Percentiles rank a stretch among this genome's conserved stretches.
phyloP scores from a whole-genome alignment of 2,797 vertebrate species.

The Notoglanidium macrostoma region DNA sequence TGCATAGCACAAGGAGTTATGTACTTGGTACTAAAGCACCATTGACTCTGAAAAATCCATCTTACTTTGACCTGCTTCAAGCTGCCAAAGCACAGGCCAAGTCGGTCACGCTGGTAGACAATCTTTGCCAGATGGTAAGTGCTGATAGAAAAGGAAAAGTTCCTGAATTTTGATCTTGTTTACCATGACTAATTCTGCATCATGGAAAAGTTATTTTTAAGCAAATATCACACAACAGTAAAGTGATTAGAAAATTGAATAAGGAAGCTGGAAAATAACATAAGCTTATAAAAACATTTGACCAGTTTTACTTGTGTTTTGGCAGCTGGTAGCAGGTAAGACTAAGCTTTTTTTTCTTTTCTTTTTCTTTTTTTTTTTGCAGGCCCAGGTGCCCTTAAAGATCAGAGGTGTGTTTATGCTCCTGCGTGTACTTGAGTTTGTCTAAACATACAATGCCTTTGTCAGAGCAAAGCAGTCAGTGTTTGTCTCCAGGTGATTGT shows the following conservation, averaged over 20 bases:
- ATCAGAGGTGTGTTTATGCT: constrained; percentile 10
- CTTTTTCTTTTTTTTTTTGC: background rate
- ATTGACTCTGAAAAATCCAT: background rate
- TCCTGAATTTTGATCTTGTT: background rate
- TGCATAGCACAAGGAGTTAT: background rate
- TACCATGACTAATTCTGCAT: background rate
- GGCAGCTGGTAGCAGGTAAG: background rate
- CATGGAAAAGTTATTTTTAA: background rate
- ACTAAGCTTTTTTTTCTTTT: background rate
- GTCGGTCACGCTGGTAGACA: background rate
- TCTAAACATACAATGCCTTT: constrained; percentile 33
- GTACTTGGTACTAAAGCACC: background rate
- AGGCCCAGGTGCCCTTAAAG: background rate
- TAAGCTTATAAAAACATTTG: constrained; percentile 1
- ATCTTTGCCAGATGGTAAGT: background rate
- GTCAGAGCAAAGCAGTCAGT: constrained; percentile 41
- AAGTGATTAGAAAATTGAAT: background rate
- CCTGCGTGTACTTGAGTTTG: constrained; percentile 17
- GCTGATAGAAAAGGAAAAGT: background rate
- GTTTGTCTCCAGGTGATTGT: constrained; percentile 55
- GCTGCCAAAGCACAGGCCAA: background rate
- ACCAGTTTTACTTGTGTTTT: background rate
- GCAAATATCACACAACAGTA: background rate
- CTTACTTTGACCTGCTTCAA: background rate
- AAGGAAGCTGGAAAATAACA: background rate